Base-by-base conservation (phyloP, 2,797 vertebrate species). In the Phyllotis vaccarum region DNA sequence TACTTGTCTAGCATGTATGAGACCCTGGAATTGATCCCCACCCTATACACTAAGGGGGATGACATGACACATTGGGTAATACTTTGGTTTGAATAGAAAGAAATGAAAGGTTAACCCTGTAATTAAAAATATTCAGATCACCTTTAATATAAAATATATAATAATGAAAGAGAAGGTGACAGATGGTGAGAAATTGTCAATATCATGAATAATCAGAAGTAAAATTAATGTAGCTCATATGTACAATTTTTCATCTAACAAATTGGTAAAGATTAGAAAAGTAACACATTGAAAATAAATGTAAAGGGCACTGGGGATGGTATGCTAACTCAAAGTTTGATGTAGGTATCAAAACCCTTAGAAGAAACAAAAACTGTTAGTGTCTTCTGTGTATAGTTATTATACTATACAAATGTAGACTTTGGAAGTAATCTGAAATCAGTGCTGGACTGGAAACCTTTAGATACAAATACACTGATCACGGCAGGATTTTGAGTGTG, bases 21-120 rank as follows among this genome's bases (percentile, higher is more conserved):
- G 72, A 6, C 56, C 68, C 43, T 62, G 22, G 22, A 6, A n/a
- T n/a, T 74, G 37, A 60, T 49, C 22, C 79, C 13, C 34, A 68
- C 52, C 31, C 70, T 24, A 5, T 72, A 22, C 37, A 49, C 43
- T 31, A 68, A 70, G 6, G 19, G 13, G 72, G 16, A 29, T 60
- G 11, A 58, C 62, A 46, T 78, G 76, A 56, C 72, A 34, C 31
- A 93, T 83, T 90, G 88, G 66, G 72, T 83, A 74, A 82, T 78
- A 29, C 91, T 81, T 85, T 81, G 70, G 21, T 88, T 85, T 40
- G 74, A 66, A 94, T 66, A 16, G 5, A 34, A 94, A 46, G 34
- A 95, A 95, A 96, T 92, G 91, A 86, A 93, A 90, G 52, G 79
- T 17, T 93, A 94, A 83, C 37, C 9, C 12, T 68, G 7, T 56